Percentiles rank a stretch among this genome's conserved stretches.
Conservation (phyloP, 1,140 invertebrate genomes). For the Drosophila melanogaster region Release_6_plus_ISO1_MT NC_004354.4:5480001-5480500, state of each 20-base stretch:
- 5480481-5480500: background rate
- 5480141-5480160: too few species aligned
- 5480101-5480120: background rate
- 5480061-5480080: conserved; percentile 31
- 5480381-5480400: conserved; percentile 4
- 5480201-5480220: too few species aligned
- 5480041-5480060: conserved; percentile 48
- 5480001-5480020: conserved; percentile 41
- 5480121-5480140: background rate
- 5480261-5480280: conserved; percentile 6
- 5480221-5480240: too few species aligned
- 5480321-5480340: conserved; percentile 22
- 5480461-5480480: background rate
- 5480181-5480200: too few species aligned
- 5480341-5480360: conserved; percentile 27
- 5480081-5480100: conserved; percentile 26
- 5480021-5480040: conserved; percentile 59
- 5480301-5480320: conserved; percentile 36
- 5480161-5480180: too few species aligned
- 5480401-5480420: too few species aligned
- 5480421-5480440: background rate
- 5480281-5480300: conserved; percentile 1
- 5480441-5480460: background rate
- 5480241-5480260: background rate
- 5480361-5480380: too few species aligned